Evolutionary conservation across 2,888 invertebrate genomes (phyloP).

Genomic region (Luperina testacea): DNA sequence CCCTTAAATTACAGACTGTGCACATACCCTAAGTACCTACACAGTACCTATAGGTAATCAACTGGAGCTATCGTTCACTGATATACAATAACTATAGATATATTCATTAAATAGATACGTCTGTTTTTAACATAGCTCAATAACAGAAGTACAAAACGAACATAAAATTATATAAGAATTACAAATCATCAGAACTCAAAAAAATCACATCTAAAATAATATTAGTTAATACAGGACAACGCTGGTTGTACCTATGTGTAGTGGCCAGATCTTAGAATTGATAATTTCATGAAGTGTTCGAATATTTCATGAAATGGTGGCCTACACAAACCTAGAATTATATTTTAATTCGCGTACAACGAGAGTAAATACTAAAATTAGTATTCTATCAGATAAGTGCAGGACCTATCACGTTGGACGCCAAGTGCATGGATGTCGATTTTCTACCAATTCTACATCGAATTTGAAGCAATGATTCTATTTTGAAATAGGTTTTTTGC

Average conservation of each 20-base stretch:
- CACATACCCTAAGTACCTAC: not conserved
- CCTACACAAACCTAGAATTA: not conserved
- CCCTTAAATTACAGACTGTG: not conserved
- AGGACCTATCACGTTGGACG: not conserved
- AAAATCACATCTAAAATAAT: not conserved
- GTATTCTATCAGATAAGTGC: conserved; percentile 19
- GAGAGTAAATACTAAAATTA: not conserved
- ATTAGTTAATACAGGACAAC: not conserved
- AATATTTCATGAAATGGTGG: not conserved
- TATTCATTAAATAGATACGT: not conserved
- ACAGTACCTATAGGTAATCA: not conserved
- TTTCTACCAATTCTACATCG: conserved; percentile 8
- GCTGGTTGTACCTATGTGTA: not conserved
- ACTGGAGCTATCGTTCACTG: not conserved
- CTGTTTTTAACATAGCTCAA: not conserved
- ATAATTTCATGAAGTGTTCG: not conserved
- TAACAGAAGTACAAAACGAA: not conserved
- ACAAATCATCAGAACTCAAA: not conserved
- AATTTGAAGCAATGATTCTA: conserved; percentile 18
- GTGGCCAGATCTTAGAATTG: not conserved
- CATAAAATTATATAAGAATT: not conserved
- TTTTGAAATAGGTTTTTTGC: conserved; percentile 5
- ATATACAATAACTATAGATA: not conserved
- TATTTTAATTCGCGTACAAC: not conserved
- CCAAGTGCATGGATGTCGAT: conserved; percentile 8